Conservation (phyloP, 2,888 invertebrate genomes). For the Nomada goodeniana region DNA sequence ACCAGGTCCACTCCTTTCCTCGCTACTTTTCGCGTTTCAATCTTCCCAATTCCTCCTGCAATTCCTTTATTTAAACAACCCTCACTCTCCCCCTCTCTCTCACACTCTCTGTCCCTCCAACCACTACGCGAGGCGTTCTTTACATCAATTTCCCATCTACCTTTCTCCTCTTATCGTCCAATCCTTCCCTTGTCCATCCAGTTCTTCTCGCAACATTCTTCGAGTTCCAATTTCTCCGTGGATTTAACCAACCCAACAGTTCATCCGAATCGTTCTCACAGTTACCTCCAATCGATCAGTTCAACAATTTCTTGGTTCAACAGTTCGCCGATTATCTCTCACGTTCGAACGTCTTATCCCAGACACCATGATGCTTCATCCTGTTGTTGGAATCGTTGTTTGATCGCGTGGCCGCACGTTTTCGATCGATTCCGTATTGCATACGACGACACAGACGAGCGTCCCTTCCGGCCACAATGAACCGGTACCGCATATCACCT, state of each 20-base stretch:
- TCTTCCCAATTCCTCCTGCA: not conserved
- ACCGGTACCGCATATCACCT: conserved; percentile 56
- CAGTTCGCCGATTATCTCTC: conserved; percentile 19
- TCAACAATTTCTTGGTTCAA: not conserved
- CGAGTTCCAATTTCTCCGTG: too few relatives aligned
- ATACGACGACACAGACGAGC: conserved; percentile 5
- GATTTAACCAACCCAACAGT: not conserved
- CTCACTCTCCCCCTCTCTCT: conserved; percentile 1
- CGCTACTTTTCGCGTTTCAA: not conserved
- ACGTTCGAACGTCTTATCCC: conserved; percentile 15
- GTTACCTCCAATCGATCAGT: not conserved
- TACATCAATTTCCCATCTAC: too few relatives aligned
- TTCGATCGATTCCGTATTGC: conserved; percentile 9
- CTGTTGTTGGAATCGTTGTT: not conserved
- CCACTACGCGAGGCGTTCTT: not conserved
- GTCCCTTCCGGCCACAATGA: conserved; percentile 19
- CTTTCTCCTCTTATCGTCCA: too few relatives aligned
- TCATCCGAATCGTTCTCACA: not conserved
- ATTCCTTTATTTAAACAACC: too few relatives aligned
- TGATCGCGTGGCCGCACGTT: conserved; percentile 2
- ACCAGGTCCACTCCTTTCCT: not conserved
- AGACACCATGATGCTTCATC: not conserved
- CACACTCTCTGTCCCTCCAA: not conserved
- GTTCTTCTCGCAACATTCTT: too few relatives aligned
- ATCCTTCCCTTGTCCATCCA: too few relatives aligned